Percentiles rank a stretch among this genome's conserved stretches.
Evolutionary conservation across 2,797 vertebrate genomes (phyloP).

Genomic region (Melanotaenia parkinsoni): DNA sequence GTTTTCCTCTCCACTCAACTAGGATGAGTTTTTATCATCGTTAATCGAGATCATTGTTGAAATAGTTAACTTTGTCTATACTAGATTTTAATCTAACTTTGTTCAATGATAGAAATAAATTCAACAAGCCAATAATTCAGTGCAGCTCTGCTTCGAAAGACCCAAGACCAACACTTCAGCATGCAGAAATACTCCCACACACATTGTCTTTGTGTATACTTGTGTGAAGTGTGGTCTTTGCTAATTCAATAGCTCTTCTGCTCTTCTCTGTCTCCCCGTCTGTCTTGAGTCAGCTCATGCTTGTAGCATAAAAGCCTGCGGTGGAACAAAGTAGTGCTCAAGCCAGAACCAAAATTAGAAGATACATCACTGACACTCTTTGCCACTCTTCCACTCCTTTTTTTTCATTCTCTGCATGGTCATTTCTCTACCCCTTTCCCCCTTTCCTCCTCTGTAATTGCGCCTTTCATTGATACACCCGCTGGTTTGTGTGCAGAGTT

Average conservation of each 20-base stretch:
- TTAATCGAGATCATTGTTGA: conserved; percentile 15
- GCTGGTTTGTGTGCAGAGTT: conserved; percentile 71
- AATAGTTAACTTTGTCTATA: not conserved
- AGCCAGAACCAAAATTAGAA: conserved; percentile 73
- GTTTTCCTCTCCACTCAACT: conserved; percentile 52
- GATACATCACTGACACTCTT: conserved; percentile 51
- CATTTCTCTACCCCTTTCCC: conserved; percentile 55
- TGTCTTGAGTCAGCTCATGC: conserved; percentile 41
- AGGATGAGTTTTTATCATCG: conserved; percentile 23
- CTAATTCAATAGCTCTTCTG: conserved; percentile 51
- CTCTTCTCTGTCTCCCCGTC: conserved; percentile 18
- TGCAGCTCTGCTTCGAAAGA: conserved; percentile 10
- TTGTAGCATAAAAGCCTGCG: conserved; percentile 42
- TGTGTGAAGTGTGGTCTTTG: conserved; percentile 25
- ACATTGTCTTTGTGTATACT: conserved; percentile 28
- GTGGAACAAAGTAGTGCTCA: conserved; percentile 52
- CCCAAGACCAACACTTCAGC: not conserved
- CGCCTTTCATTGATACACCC: conserved; percentile 79
- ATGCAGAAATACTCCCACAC: conserved; percentile 4
- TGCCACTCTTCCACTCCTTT: conserved; percentile 5
- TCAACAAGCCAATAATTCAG: conserved; percentile 19
- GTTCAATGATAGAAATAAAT: conserved; percentile 23
- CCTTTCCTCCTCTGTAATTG: conserved; percentile 78
- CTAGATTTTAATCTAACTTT: conserved; percentile 3
- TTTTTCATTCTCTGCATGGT: conserved; percentile 1